These are phyloP conservation scores for Microtus oregoni DNA, from an alignment of 2,113 vertebrate genomes.

Conservation along the genomic window DNA sequence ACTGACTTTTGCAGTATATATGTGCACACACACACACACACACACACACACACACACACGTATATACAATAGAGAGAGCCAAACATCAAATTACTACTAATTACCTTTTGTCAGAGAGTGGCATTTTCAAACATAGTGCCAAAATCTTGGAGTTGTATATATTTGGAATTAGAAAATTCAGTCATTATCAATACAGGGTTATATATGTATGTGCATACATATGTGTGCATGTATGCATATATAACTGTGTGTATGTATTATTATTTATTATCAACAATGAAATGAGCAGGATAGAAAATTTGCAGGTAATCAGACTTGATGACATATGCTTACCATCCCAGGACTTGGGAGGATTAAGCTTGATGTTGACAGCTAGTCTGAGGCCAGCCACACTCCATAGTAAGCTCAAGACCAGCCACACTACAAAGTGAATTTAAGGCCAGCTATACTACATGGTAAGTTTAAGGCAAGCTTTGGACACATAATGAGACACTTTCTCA, in stretches of 20 bases:
- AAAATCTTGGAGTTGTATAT: background rate
- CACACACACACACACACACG: background rate
- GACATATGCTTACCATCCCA: background rate
- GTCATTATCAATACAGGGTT: background rate
- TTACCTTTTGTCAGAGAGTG: background rate
- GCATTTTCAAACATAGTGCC: background rate
- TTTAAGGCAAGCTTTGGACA: background rate
- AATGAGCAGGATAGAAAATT: slow-evolving; percentile 10
- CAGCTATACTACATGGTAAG: background rate
- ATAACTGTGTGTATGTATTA: background rate
- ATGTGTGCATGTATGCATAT: background rate
- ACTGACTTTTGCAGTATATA: background rate
- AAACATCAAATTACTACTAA: background rate
- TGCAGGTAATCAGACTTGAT: background rate
- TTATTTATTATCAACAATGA: slow-evolving; percentile 18
- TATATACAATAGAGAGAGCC: no score
- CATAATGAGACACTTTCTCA: background rate
- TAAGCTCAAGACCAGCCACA: background rate
- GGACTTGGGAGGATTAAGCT: background rate
- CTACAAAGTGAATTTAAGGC: background rate
- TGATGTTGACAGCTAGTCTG: background rate
- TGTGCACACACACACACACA: background rate
- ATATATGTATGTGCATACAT: rapidly evolving
- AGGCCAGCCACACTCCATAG: background rate
- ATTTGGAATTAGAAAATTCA: background rate